Evolutionary conservation across 2,113 vertebrate genomes (phyloP).

Genomic region (Oncorhynchus mykiss): DNA sequence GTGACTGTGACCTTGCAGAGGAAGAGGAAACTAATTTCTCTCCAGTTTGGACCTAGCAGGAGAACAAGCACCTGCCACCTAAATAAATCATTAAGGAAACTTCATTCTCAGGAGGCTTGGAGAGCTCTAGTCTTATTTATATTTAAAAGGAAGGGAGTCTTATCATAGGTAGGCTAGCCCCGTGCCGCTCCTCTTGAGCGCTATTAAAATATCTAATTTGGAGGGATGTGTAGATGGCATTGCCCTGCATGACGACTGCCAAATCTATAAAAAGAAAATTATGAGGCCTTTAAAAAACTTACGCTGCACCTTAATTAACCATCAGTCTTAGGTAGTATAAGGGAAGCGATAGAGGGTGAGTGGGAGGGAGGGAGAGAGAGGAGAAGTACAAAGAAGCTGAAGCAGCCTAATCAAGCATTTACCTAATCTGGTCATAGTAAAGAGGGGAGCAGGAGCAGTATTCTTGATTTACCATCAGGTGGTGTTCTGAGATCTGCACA

Average conservation of each 20-base stretch:
- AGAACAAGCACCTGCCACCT: conserved; percentile 3
- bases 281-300: not conserved
- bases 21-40: conserved; percentile 50
- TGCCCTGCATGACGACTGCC: conserved; percentile 38
- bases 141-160: conserved; percentile 26
- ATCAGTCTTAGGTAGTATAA: not conserved
- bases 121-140: conserved; percentile 48
- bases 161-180: conserved; percentile 7
- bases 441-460: not conserved
- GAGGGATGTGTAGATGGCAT: conserved; percentile 18
- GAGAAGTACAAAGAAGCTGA: not conserved
- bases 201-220: conserved; percentile 62
- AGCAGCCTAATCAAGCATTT: not conserved
- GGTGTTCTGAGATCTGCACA: not conserved
- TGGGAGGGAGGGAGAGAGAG: not conserved
- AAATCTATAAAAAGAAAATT: not conserved
- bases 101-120: conserved; percentile 48
- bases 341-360: not conserved
- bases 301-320: not conserved
- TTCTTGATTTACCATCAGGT: not conserved
- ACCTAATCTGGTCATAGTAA: not conserved
- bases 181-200: conserved; percentile 49
- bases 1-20: conserved; percentile 55
- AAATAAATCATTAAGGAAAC: conserved; percentile 55
- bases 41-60: conserved; percentile 26